Percentiles rank a stretch among this genome's conserved stretches.
Conservation (phyloP, 2,888 invertebrate species). For the Dione juno region DNA sequence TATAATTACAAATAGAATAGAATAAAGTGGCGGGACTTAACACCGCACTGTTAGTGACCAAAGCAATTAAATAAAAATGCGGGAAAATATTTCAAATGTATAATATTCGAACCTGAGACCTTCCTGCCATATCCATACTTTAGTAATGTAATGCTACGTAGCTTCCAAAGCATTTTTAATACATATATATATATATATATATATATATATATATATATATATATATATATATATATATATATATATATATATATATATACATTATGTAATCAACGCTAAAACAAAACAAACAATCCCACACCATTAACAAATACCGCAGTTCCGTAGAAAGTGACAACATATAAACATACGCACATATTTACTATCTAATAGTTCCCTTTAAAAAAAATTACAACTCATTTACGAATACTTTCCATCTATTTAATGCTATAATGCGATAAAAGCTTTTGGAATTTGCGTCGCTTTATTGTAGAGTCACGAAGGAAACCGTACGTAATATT, state of each 20-base stretch:
- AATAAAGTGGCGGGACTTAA: no score
- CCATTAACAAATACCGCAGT: conserved; percentile 16
- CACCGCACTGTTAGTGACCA: no score
- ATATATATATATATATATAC: not conserved
- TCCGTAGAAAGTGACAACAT: conserved; percentile 27
- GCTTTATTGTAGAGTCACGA: conserved; percentile 23
- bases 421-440: not conserved
- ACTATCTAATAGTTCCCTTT: conserved; percentile 31
- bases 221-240: no score
- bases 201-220: no score
- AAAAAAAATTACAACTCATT: conserved; percentile 24
- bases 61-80: no score
- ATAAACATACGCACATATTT: conserved; percentile 2
- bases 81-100: no score
- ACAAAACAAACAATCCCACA: conserved; percentile 23
- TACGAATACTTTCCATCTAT: conserved; percentile 28
- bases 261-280: not conserved
- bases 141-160: no score
- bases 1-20: no score
- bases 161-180: no score
- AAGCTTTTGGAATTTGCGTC: conserved; percentile 18
- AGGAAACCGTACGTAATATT: conserved; percentile 3
- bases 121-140: no score
- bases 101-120: no score
- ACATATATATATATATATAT: no score